Base-by-base conservation (phyloP, 2,113 vertebrate genomes). In the Aleadryas rufinucha region DNA sequence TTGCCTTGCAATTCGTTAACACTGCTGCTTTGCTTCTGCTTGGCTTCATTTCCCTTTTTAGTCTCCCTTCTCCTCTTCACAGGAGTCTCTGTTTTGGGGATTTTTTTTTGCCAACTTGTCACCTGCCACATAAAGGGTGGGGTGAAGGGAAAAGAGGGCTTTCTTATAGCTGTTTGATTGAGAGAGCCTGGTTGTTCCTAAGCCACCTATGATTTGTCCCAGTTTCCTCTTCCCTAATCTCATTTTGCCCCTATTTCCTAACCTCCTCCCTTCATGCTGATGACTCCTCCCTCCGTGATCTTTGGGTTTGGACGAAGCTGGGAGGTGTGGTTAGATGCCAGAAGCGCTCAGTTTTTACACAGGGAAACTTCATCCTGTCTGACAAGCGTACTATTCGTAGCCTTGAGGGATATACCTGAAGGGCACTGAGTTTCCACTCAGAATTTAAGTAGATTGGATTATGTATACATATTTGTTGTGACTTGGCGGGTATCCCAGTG, bases 381-480 rank as follows among this genome's bases (percentile, higher is more conserved):
- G 87, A 95, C 95, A 96, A 78, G 88, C 79, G 81, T 42, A 41
- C 80, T 92, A 8, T 89, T 96, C 1, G 64, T 97, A 96, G 95
- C 96, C 96, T 94, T 66, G 85, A 93, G 96, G 83, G 71, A 81
- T 94, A 47, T 92, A 89, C 82, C 96, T 95, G 87, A 87, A 96
- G 86, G 96, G 96, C 90, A 93, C 72, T 61, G 80, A 95, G 88
- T 92, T 96, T 96, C 90, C 92, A 82, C 92, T 90, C 83, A 84
- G 72, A 92, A 95, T 95, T 78, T 78, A 93, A 92, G 92, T 76
- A 92, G 95, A 94, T 96, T 92, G 96, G 88, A 94, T 96, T 96
- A 87, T 96, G 92, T 95, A 75, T 95, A 96, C 90, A 19, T 90
- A 91, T 96, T 96, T 97, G 95, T 96, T 96, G 83, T 96, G 90